Percentiles rank a stretch among this genome's conserved stretches.
Conservation (phyloP, 2,797 vertebrate genomes). For the Melanotaenia maccullochi region DNA sequence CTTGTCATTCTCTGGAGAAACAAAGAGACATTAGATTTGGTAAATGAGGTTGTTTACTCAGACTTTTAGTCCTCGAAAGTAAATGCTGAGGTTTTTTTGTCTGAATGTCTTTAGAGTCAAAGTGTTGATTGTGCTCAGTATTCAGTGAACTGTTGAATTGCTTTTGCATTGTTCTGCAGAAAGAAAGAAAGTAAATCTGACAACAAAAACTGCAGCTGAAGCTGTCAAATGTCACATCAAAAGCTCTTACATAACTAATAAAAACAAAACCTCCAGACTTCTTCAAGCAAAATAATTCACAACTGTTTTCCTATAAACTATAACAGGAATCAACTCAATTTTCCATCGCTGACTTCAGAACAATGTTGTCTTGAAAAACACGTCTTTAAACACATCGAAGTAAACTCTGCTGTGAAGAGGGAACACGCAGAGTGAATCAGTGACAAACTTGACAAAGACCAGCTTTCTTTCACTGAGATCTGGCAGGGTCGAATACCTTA, state of each 20-base stretch:
- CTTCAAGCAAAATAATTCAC: neutral
- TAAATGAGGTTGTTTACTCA: neutral
- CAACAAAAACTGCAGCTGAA: neutral
- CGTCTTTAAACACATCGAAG: neutral
- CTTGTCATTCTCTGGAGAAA: constrained; percentile 91
- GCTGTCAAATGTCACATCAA: neutral
- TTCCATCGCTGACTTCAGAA: constrained; percentile 20
- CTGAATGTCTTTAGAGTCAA: neutral
- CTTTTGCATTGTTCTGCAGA: neutral
- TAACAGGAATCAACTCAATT: constrained; percentile 12
- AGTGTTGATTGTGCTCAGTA: neutral
- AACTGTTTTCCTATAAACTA: constrained; percentile 12
- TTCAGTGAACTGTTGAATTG: neutral
- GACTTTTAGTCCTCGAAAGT: neutral
- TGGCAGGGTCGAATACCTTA: constrained; percentile 7
- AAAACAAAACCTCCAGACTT: neutral
- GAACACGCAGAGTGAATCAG: constrained; percentile 22
- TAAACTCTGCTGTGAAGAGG: constrained; percentile 9
- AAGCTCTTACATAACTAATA: neutral
- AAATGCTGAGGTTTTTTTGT: neutral
- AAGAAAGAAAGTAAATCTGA: neutral
- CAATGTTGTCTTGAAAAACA: constrained; percentile 7
- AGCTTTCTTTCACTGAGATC: constrained; percentile 38
- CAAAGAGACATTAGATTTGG: neutral
- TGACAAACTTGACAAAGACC: constrained; percentile 39